Conservation (phyloP, 2,113 vertebrate species). For the Centropus unirufus region DNA sequence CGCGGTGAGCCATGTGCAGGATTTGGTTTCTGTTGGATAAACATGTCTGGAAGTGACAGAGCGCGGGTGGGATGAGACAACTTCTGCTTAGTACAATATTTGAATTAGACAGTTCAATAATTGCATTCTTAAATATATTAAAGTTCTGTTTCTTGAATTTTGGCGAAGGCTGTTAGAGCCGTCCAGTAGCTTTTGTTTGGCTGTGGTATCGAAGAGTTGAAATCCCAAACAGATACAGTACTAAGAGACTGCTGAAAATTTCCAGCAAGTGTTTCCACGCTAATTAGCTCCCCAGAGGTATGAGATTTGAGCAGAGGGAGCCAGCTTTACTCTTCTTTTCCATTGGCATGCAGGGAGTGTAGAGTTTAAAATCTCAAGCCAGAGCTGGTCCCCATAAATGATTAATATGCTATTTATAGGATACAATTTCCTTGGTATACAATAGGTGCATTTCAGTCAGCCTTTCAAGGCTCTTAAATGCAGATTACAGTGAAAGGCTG, state of each 20-base stretch:
- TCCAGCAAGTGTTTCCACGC: slow-evolving; percentile 11
- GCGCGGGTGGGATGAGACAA: rapidly evolving
- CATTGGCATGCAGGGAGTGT: slow-evolving; percentile 49
- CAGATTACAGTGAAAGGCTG: not conserved
- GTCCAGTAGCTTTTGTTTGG: slow-evolving; percentile 41
- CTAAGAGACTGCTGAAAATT: slow-evolving; percentile 26
- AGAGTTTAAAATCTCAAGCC: slow-evolving; percentile 38
- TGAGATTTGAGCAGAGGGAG: slow-evolving; percentile 49
- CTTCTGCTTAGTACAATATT: not conserved
- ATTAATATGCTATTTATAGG: not conserved
- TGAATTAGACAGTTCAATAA: not conserved
- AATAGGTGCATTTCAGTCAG: not conserved
- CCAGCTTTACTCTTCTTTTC: not conserved
- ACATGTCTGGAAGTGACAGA: not conserved
- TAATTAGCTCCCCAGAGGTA: slow-evolving; percentile 75
- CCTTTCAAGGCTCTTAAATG: not conserved
- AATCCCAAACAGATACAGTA: slow-evolving; percentile 41
- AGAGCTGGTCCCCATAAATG: slow-evolving; percentile 28
- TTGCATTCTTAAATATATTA: not conserved
- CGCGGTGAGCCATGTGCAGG: not conserved
- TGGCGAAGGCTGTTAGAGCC: not conserved
- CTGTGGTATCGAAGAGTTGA: slow-evolving; percentile 14
- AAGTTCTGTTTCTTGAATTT: not conserved
- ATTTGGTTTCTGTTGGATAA: not conserved
- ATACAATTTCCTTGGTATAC: not conserved